Conservation (phyloP, 1,140 invertebrate genomes). For the Brachionus rotundiformis region DNA sequence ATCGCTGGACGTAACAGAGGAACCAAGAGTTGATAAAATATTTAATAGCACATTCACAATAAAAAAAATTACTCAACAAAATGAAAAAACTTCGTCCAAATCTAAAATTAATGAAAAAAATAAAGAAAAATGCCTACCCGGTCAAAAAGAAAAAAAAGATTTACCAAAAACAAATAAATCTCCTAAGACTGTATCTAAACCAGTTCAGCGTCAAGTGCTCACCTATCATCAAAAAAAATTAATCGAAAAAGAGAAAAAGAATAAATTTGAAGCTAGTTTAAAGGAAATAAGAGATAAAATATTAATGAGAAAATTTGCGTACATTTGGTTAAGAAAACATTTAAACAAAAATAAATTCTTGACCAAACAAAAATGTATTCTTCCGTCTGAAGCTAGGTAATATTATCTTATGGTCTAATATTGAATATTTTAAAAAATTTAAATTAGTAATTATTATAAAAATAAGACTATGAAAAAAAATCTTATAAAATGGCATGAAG, state of each 20-base stretch:
- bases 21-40: neutral
- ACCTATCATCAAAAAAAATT: constrained; percentile 43
- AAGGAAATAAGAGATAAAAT: constrained; percentile 9
- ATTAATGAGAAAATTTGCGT: constrained; percentile 24
- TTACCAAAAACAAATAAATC: neutral
- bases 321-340: constrained; percentile 18
- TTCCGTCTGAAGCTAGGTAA: constrained; percentile 41
- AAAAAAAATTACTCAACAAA: neutral
- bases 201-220: neutral
- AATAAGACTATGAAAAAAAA: neutral
- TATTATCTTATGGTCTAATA: neutral
- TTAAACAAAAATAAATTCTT: constrained; percentile 7
- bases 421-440: neutral
- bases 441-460: neutral
- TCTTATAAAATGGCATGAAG: constrained; percentile 10
- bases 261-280: neutral
- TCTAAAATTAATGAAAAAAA: neutral
- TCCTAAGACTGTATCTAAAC: neutral
- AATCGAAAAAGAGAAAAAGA: neutral
- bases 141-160: neutral
- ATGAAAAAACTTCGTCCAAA: neutral
- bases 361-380: neutral
- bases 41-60: constrained; percentile 21
- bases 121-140: neutral
- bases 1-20: neutral